Evolutionary conservation across 2,797 vertebrate species (phyloP).

Genomic region (Tapera naevia): DNA sequence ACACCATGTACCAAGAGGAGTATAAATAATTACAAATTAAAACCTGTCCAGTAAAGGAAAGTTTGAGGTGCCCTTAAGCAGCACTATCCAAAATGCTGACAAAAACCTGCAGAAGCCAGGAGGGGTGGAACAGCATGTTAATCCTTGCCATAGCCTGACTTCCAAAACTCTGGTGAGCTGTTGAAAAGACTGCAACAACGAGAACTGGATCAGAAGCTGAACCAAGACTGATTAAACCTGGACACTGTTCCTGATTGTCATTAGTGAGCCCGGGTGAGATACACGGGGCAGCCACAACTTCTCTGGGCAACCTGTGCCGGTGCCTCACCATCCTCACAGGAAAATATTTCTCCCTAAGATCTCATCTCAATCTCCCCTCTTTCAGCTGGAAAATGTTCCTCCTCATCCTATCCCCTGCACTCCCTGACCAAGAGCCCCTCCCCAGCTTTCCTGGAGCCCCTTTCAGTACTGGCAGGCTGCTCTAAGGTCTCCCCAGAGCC

Average conservation of each 20-base stretch:
- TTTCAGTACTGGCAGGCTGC: no score
- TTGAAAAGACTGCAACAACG: neutral
- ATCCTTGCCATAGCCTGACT: conserved; percentile 6
- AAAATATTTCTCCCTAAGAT: no score
- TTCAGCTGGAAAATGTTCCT: no score
- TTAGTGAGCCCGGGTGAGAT: neutral
- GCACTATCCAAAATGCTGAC: conserved; percentile 38
- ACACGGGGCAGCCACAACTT: neutral
- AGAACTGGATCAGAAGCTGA: neutral
- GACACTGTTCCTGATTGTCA: neutral
- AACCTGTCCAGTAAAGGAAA: conserved; percentile 48
- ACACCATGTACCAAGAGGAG: conserved; percentile 53
- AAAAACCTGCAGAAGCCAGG: conserved; percentile 44
- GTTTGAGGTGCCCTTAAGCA: conserved; percentile 58
- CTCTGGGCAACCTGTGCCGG: no score
- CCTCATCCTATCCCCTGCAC: no score
- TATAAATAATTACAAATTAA: conserved; percentile 70
- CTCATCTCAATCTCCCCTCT: no score
- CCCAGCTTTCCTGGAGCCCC: no score
- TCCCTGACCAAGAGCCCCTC: no score
- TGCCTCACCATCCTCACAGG: no score
- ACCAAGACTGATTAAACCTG: neutral
- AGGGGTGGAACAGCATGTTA: conserved; percentile 29
- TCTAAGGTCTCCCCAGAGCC: no score
- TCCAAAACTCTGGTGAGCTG: neutral